Evolutionary conservation across 1,140 invertebrate genomes (phyloP).

Genomic region (Lutraria rhynchaena): DNA sequence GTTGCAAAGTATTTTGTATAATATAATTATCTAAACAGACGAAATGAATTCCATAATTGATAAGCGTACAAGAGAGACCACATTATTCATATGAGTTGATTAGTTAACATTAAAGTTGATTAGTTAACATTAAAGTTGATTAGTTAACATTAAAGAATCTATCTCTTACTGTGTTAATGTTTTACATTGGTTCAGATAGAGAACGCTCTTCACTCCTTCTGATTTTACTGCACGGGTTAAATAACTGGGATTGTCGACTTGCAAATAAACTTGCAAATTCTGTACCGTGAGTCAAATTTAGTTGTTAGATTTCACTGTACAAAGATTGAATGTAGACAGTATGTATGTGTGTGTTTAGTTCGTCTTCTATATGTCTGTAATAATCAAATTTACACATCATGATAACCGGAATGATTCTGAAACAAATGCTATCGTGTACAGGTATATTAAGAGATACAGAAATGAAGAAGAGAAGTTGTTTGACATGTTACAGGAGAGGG

Average conservation of each 20-base stretch:
- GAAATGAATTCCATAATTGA: too few species aligned
- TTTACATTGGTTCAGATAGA: too few species aligned
- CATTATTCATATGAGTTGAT: too few species aligned
- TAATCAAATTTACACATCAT: background rate
- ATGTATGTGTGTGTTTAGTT: background rate
- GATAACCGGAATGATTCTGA: background rate
- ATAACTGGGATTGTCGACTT: background rate
- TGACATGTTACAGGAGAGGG: slow-evolving; percentile 42
- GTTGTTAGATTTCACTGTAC: background rate
- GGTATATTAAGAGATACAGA: slow-evolving; percentile 53
- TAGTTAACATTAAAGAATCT: too few species aligned
- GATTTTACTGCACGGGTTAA: too few species aligned
- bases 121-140: too few species aligned
- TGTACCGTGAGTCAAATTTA: background rate
- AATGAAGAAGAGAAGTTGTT: slow-evolving; percentile 46
- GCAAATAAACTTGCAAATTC: background rate
- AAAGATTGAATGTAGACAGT: background rate
- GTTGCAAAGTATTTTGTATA: too few species aligned
- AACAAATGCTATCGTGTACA: background rate
- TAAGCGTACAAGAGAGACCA: too few species aligned
- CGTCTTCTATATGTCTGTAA: background rate
- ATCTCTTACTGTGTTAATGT: too few species aligned
- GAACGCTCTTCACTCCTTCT: too few species aligned
- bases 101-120: too few species aligned
- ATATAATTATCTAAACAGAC: too few species aligned